phyloP scores from a whole-genome alignment of 2,113 vertebrate genomes.

The Pyxicephalus adspersus region DNA sequence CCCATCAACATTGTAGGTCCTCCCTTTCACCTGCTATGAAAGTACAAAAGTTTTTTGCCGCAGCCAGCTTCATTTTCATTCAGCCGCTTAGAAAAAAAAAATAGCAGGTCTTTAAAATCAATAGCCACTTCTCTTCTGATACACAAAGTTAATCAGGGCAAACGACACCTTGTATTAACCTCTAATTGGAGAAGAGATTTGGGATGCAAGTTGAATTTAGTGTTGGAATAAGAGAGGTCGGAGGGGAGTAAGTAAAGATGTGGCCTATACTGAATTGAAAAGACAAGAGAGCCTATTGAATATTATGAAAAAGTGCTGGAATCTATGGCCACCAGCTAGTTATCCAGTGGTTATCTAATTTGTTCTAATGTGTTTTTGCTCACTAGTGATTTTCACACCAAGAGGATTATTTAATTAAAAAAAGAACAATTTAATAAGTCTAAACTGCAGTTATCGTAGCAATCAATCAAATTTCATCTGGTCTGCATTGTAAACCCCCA shows the following conservation, averaged over 20 bases:
- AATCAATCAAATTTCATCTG: too few relatives aligned
- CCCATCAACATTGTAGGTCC: slow-evolving; percentile 60
- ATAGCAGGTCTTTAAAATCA: slow-evolving; percentile 65
- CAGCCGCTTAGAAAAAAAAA: slow-evolving; percentile 62
- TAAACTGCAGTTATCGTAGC: too few relatives aligned
- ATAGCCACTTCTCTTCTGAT: slow-evolving; percentile 64
- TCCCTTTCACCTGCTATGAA: slow-evolving; percentile 62
- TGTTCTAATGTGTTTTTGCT: too few relatives aligned
- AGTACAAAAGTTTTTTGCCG: slow-evolving; percentile 63
- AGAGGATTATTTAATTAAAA: too few relatives aligned
- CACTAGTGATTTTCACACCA: too few relatives aligned
- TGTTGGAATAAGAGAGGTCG: slow-evolving; percentile 15
- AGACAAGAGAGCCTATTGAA: background rate
- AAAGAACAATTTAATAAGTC: too few relatives aligned
- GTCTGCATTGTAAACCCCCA: too few relatives aligned
- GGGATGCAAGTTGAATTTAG: slow-evolving; percentile 49
- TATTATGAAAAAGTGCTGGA: too few relatives aligned
- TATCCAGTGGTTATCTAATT: too few relatives aligned
- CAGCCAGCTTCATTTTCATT: slow-evolving; percentile 66
- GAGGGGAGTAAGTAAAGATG: slow-evolving; percentile 15
- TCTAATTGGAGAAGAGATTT: slow-evolving; percentile 41
- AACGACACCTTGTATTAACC: slow-evolving; percentile 59
- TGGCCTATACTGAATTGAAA: background rate
- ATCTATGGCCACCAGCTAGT: too few relatives aligned
- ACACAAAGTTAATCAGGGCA: slow-evolving; percentile 66